Evolutionary conservation across 2,113 vertebrate genomes (phyloP).

Genomic region (Tachycineta bicolor): DNA sequence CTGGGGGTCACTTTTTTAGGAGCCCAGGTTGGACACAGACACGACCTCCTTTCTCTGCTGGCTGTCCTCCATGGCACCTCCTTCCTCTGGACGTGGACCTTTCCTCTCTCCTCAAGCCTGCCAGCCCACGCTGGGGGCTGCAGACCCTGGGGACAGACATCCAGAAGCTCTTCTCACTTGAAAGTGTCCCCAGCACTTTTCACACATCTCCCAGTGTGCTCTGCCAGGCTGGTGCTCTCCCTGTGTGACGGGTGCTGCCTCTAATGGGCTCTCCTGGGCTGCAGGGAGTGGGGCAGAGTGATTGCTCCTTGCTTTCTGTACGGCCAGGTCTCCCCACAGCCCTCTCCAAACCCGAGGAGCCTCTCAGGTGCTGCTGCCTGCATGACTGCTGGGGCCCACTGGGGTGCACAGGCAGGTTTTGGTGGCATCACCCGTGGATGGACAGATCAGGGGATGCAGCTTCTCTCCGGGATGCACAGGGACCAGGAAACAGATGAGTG

Average conservation of each 20-base stretch:
- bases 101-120: background rate
- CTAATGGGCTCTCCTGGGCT: background rate
- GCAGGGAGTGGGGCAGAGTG: background rate
- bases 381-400: accelerated
- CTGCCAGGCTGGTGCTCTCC: background rate
- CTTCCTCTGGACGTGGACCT: background rate
- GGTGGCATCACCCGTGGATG: background rate
- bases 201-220: background rate
- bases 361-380: background rate
- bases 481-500: accelerated
- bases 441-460: background rate
- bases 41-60: background rate
- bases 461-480: background rate
- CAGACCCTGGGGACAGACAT: background rate
- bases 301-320: accelerated
- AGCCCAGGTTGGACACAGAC: background rate
- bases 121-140: background rate
- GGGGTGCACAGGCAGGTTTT: background rate
- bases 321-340: background rate
- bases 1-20: background rate
- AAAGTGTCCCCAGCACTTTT: background rate
- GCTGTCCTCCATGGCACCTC: background rate
- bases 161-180: background rate
- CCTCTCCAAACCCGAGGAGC: background rate
- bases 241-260: accelerated